Conservation (phyloP, 2,888 invertebrate species). For the Orchestes rusci region DNA sequence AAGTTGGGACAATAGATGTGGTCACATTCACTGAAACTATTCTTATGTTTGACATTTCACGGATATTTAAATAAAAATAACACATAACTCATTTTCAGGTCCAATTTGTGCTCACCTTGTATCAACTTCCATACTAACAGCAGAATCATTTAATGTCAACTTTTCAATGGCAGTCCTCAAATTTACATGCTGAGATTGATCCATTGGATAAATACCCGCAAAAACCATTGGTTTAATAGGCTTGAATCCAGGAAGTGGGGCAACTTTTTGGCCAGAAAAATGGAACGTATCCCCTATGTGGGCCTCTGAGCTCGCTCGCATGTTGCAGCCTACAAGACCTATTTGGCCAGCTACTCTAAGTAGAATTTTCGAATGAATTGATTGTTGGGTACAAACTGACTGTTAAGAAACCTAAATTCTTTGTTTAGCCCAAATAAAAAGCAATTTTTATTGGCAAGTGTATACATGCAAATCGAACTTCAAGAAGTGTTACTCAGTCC, state of each 20-base stretch:
- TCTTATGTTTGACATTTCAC: too few species aligned
- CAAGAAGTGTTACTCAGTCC: too few species aligned
- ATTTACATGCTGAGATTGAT: constrained; percentile 73
- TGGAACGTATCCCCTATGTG: constrained; percentile 71
- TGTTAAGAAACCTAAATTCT: too few species aligned
- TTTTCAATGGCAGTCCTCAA: constrained; percentile 82
- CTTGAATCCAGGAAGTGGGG: constrained; percentile 57
- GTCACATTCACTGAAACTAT: too few species aligned
- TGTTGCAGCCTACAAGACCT: constrained; percentile 77
- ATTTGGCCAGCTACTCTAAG: constrained; percentile 81
- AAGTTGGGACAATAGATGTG: too few species aligned
- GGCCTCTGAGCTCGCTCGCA: constrained; percentile 66
- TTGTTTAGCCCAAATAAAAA: not conserved
- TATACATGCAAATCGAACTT: too few species aligned
- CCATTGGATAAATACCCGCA: constrained; percentile 85
- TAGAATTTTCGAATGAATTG: too few species aligned
- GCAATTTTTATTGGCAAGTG: not conserved
- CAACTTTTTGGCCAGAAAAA: constrained; percentile 48
- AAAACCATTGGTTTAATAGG: constrained; percentile 74
- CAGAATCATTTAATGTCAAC: constrained; percentile 88
- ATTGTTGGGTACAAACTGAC: too few species aligned
- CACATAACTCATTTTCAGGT: too few species aligned
- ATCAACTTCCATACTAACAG: constrained; percentile 75
- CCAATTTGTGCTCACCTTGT: too few species aligned
- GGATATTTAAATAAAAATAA: too few species aligned